Evolutionary conservation across 2,113 vertebrate species (phyloP), one percentile per base, ranked within the genome.

Genomic region (Brachirus orientalis): DNA sequence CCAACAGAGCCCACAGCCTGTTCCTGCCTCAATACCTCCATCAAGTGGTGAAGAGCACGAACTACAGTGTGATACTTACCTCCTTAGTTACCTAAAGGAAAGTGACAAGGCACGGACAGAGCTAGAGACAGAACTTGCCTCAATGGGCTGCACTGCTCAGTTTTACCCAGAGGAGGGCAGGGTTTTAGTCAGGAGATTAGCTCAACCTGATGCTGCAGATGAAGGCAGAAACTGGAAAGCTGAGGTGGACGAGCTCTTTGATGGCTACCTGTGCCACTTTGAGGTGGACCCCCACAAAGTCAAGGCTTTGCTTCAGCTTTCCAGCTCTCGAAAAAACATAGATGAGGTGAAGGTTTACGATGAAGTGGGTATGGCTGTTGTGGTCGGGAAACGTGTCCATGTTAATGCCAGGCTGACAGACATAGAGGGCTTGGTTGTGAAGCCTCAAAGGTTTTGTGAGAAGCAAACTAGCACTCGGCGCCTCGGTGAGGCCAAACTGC

Each of bases 401-500:
- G 60, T 88, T 1, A 22, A 73, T 0, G 47, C 64, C 18, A 56
- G 38, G 55, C 36, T 82, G 38, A 51, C 1, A 16, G 58, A 63
- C 6, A 2, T 41, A 1, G 37, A 16, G 0, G 7, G 8, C 5
- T 22, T 3, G 0, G 3, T 2, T 10, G 33, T 20, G 18, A 65
- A 82, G 57, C 11, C 0, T 18, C 28, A 2, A 36, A 16, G 17
- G 8, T 43, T 68, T 14, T 6, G 14, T 47, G 52, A 71, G 58
- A 61, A 35, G 33, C 28, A 73, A 51, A 52, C 55, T 9, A 72
- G 33, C 0, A 44, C 20, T 18, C 59, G 50, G 14, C 64, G 50
- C 18, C 1, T 92, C 0, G 79, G 82, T 5, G 52, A 80, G n/a
- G 75, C 79, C 9, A 85, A 83, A 44, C 81, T 86, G 9, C 22